phyloP scores from a whole-genome alignment of 2,113 vertebrate species.

The Daboia siamensis region DNA sequence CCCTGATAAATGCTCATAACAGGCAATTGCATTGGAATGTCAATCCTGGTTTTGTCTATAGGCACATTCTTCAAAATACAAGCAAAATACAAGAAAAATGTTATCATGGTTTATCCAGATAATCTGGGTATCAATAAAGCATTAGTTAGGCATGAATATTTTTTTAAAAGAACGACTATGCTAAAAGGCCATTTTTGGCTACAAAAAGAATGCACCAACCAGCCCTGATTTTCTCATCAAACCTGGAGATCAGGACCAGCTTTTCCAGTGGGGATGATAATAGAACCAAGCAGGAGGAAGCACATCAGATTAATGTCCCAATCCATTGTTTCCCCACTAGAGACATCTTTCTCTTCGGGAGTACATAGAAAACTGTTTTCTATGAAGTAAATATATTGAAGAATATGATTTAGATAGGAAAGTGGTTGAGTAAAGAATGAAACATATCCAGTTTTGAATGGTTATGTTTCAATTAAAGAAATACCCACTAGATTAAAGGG shows the following conservation, averaged over 20 bases:
- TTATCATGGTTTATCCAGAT: slow-evolving; percentile 1
- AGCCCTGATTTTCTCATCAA: not conserved
- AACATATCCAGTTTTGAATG: too few relatives aligned
- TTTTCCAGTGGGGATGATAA: too few relatives aligned
- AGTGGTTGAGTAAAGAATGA: too few relatives aligned
- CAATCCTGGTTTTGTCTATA: not conserved
- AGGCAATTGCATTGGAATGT: not conserved
- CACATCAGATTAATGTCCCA: not conserved
- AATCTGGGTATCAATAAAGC: not conserved
- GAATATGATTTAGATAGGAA: too few relatives aligned
- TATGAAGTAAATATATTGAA: not conserved
- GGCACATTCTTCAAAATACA: not conserved
- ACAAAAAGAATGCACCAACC: not conserved
- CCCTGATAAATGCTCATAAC: not conserved
- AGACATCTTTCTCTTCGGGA: not conserved
- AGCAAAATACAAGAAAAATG: not conserved
- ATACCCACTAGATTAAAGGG: too few relatives aligned
- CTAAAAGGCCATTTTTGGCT: not conserved
- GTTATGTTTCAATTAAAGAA: too few relatives aligned
- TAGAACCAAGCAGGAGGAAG: not conserved
- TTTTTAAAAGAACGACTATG: not conserved
- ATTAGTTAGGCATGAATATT: not conserved
- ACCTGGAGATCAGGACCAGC: not conserved
- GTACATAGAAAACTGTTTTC: not conserved
- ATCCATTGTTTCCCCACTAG: not conserved